Evolutionary conservation across 2,113 vertebrate genomes (phyloP).

Genomic region (Hemichromis elongatus): DNA sequence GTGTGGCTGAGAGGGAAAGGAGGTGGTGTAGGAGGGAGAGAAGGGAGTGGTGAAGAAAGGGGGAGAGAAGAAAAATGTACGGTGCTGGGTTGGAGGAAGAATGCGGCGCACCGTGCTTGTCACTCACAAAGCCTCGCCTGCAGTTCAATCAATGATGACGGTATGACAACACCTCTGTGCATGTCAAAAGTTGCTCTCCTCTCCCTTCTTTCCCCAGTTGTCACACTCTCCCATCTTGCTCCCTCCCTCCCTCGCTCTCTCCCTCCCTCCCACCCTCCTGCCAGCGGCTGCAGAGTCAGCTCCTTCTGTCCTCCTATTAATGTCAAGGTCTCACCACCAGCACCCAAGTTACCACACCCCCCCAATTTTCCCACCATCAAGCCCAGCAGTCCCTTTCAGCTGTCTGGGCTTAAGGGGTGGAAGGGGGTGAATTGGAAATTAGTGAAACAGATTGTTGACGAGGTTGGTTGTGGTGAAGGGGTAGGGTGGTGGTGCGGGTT

Average conservation of each 20-base stretch:
- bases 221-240: not conserved
- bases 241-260: not conserved
- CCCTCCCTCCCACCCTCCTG: not conserved
- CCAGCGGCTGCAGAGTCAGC: conserved; percentile 56
- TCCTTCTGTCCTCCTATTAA: conserved; percentile 40
- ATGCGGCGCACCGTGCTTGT: conserved; percentile 24
- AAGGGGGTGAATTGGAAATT: conserved; percentile 22
- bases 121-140: conserved; percentile 51
- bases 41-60: not conserved
- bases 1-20: not conserved
- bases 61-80: not conserved
- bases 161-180: conserved; percentile 53
- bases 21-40: not conserved
- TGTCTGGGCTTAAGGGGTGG: not conserved
- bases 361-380: not conserved
- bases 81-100: not conserved
- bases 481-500: not conserved
- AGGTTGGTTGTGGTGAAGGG: not conserved
- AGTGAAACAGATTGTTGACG: conserved; percentile 11
- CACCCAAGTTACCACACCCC: not conserved
- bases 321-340: conserved; percentile 57
- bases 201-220: not conserved
- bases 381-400: conserved; percentile 12
- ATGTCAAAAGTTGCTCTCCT: conserved; percentile 46
- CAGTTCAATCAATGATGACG: conserved; percentile 56